Evolutionary conservation across 1,140 invertebrate genomes (phyloP), one percentile per base, ranked within the genome.

Genomic region (Drosophila yakuba): DNA sequence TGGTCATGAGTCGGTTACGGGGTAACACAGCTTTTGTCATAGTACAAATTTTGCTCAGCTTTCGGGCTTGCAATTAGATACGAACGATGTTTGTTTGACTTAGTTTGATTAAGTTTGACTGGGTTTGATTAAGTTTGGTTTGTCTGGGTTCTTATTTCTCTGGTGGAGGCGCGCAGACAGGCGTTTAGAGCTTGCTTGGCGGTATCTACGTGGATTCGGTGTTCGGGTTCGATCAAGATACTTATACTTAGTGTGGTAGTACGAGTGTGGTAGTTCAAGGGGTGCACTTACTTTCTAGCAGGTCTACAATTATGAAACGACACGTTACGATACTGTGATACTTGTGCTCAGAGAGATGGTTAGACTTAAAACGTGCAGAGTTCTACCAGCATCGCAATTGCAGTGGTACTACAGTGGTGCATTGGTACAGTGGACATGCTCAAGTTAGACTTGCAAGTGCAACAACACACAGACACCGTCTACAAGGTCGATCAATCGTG

Each of bases 351-450:
- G 75, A 69, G 72, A 80, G 72, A 81, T 83, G 75, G 68, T 51
- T 60, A 45, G 71, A 68, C 64, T 64, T 69, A 48, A 76, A 85
- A 89, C 83, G 83, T 88, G 83, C 83, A 88, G 63, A 79, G 69
- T 60, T 73, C 75, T 59, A 51, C 67, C 63, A 55, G 75, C 63
- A 69, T 69, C 58, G 44, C 57, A 38, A 43, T 43, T 66, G 59
- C 62, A 68, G 55, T 74, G 56, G 44, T 55, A 44, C 43, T 54
- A 74, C 71, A 61, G 23, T 44, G 57, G 51, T 73, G 63, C 64
- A 66, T 73, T 60, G 48, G 52, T 74, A 75, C 60, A 75, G 73
- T 74, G 52, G 38, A 39, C 73, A 77, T 77, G 74, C 73, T 62
- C 60, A 52, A 36, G 38, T 59, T 66, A 59, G 45, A 45, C 55